These are phyloP conservation scores for Conus canariensis DNA, from an alignment of 2,888 invertebrate species.

Conservation along the genomic window DNA sequence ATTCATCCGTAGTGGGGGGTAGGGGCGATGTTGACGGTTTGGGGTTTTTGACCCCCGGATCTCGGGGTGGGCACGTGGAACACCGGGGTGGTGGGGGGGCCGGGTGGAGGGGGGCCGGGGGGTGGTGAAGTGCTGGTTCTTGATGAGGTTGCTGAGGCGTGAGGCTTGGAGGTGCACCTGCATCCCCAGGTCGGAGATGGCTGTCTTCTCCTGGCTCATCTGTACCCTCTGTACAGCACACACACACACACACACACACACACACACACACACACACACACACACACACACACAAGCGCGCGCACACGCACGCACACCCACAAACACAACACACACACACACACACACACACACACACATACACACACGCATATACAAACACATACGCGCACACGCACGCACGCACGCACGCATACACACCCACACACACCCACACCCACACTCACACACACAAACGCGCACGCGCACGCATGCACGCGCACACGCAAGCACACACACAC, in stretches of 20 bases:
- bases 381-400: neutral
- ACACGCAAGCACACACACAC: neutral
- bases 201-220: neutral
- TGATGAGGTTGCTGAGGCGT: neutral
- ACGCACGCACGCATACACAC: neutral
- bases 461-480: neutral
- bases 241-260: neutral
- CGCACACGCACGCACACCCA: too few species aligned
- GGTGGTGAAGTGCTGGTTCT: conserved; percentile 5
- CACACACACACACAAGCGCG: neutral
- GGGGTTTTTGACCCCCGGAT: neutral
- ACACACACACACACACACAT: neutral
- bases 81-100: neutral
- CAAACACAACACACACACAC: too few species aligned
- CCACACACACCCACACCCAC: neutral
- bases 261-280: too few species aligned
- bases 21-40: neutral
- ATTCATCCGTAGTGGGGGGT: neutral
- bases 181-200: neutral
- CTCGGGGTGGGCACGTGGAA: neutral
- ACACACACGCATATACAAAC: neutral
- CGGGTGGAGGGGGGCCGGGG: neutral
- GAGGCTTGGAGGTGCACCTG: neutral
- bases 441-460: neutral
- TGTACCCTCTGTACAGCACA: neutral